These are phyloP conservation scores for Psittacula derbiana DNA, from an alignment of 2,797 vertebrate genomes.

Conservation along the genomic window DNA sequence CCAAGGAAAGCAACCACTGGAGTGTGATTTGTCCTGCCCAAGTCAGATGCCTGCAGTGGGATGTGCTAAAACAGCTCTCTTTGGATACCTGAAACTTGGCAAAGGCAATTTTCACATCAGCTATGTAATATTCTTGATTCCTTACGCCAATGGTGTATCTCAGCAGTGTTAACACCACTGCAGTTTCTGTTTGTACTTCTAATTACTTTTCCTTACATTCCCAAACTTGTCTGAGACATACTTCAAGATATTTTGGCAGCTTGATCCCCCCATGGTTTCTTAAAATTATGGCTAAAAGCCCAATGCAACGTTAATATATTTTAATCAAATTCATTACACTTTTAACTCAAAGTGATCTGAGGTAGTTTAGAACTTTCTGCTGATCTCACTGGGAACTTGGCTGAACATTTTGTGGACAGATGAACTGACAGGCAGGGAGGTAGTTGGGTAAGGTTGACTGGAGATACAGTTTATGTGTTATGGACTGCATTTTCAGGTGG, in stretches of 20 bases:
- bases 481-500: not conserved
- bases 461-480: not conserved
- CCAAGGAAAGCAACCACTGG: not conserved
- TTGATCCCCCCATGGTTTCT: not conserved
- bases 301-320: not conserved
- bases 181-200: not conserved
- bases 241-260: not conserved
- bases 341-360: constrained; percentile 11
- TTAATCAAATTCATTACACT: not conserved
- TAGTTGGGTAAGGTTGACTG: not conserved
- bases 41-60: not conserved
- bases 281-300: constrained; percentile 24
- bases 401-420: not conserved
- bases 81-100: not conserved
- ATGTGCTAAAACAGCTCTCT: not conserved
- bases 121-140: not conserved
- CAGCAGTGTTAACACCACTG: not conserved
- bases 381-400: not conserved
- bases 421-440: not conserved
- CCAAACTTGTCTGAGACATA: not conserved
- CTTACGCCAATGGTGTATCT: not conserved
- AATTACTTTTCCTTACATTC: constrained; percentile 18
- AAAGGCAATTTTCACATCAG: not conserved
- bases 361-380: not conserved
- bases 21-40: not conserved